Evolutionary conservation across 2,888 invertebrate genomes (phyloP), one percentile per base, ranked within the genome.

Genomic region (Aphodius sticticus): DNA sequence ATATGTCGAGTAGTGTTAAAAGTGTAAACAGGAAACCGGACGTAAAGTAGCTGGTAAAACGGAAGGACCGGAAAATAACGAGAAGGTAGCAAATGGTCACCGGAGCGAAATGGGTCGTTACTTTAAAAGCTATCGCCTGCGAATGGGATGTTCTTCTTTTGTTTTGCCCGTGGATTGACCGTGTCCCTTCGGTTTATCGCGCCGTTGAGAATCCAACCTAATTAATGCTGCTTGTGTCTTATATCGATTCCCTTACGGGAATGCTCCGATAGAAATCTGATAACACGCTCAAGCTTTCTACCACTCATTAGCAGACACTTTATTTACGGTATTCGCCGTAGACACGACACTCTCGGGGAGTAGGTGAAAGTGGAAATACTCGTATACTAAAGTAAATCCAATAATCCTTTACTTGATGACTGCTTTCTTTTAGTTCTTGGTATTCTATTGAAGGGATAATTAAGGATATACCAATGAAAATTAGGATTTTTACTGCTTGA

Each of bases 91-190:
- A 53, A 53, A 53, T 53, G 53, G 53, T 53, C 53, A 12, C 53
- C 53, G 53, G 53, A 53, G 53, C 53, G 53, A 53, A 53, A 53
- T 53, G 53, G 53, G 53, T 53, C 53, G 53, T 53, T 53, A 12
- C 53, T 53, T 53, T 53, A 53, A 53, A 53, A 53, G 53, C 53
- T 53, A 53, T 53, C 53, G 53, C 53, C 53, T 53, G 53, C 53
- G 53, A 53, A 53, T 53, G 53, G 53, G 53, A 53, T 53, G 53
- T 53, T 53, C 53, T 53, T 53, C 53, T 53, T 53, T 53, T 53
- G 53, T 53, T 53, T 53, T 53, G 53, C 9, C 53, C 53, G 53
- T 53, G 53, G 12, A 53, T 53, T 53, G 53, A 53, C 53, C 53
- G 53, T 53, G 53, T 53, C 53, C 53, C 53, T 5, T 53, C 53